Conservation (phyloP, 2,797 vertebrate genomes). For the Lophius americanus region DNA sequence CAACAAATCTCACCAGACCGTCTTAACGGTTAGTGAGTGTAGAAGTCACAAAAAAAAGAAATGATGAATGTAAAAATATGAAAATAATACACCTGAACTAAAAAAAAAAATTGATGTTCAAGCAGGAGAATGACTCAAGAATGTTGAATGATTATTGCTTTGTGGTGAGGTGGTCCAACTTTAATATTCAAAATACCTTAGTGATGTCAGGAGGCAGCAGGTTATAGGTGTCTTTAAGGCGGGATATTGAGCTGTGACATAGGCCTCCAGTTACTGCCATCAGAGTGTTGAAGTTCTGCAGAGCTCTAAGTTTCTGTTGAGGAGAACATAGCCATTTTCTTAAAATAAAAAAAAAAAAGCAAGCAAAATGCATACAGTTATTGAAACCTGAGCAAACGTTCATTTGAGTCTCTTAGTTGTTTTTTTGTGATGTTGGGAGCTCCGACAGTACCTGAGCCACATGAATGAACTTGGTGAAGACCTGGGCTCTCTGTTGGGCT, state of each 20-base stretch:
- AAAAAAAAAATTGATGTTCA: not conserved
- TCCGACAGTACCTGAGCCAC: constrained; percentile 87
- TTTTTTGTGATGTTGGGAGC: not conserved
- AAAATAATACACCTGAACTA: not conserved
- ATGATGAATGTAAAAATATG: too few relatives aligned
- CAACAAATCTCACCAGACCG: not conserved
- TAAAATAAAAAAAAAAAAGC: not conserved
- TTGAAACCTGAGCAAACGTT: constrained; percentile 2
- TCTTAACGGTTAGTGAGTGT: not conserved
- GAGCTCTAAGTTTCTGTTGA: constrained; percentile 83
- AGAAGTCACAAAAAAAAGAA: not conserved
- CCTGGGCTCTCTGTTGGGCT: constrained; percentile 89
- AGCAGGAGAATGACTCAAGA: constrained; percentile 1
- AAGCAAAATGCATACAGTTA: not conserved
- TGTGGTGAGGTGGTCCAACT: constrained; percentile 2
- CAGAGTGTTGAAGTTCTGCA: constrained; percentile 94
- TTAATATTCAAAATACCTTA: constrained; percentile 79
- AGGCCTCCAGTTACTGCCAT: constrained; percentile 93
- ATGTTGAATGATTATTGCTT: not conserved
- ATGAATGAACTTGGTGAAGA: constrained; percentile 92
- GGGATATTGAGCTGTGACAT: constrained; percentile 92
- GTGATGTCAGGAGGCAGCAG: constrained; percentile 88
- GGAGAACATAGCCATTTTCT: not conserved
- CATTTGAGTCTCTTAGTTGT: not conserved
- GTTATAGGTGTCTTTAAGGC: constrained; percentile 90